Evolutionary conservation across 2,113 vertebrate genomes (phyloP), one percentile per base, ranked within the genome.

Genomic region (Lagopus leucura): DNA sequence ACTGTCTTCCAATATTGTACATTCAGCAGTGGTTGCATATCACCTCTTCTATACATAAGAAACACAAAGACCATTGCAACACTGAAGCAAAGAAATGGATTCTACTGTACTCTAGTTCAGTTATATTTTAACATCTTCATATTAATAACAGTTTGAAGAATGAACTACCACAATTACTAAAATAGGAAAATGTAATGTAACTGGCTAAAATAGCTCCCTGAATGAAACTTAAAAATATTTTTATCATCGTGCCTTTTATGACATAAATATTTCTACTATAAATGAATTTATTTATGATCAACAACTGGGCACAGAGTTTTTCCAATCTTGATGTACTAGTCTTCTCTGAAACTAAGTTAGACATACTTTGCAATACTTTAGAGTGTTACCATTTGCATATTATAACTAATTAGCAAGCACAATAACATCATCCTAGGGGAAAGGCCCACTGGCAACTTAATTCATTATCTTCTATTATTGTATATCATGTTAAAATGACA

Each of bases 361-460:
- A 61, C 64, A 80, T 83, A 91, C 77, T 88, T 45, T 38, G n/a
- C 78, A 93, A 58, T 57, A 64, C 54, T 97, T 90, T 60, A 77
- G 85, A 90, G 91, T 28, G 50, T 36, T 90, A 82, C 24, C 93
- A 96, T 98, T 98, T 98, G 98, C 98, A 98, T 99, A 97, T 98
- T 97, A 96, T 97, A 97, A 93, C 97, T 98, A 99, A 99, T 99
- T 98, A 98, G 98, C 98, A 98, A 97, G 97, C 97, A 97, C 97
- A 97, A 95, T 97, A 97, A 88, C 90, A 94, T 93, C 84, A 87
- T 96, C 98, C 97, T 92, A 74, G 79, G 98, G 98, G 97, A 98
- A 91, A 83, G 52, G 71, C 91, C 81, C 81, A 89, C 88, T 82
- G 85, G 94, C 97, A 97, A 93, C 95, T 96, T 96, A 94, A 97